A percentile compares a stretch with the other conserved stretches of the same genome.
These are phyloP conservation scores for Acanthoscelides obtectus DNA, from an alignment of 2,888 invertebrate genomes.

Conservation along the genomic window DNA sequence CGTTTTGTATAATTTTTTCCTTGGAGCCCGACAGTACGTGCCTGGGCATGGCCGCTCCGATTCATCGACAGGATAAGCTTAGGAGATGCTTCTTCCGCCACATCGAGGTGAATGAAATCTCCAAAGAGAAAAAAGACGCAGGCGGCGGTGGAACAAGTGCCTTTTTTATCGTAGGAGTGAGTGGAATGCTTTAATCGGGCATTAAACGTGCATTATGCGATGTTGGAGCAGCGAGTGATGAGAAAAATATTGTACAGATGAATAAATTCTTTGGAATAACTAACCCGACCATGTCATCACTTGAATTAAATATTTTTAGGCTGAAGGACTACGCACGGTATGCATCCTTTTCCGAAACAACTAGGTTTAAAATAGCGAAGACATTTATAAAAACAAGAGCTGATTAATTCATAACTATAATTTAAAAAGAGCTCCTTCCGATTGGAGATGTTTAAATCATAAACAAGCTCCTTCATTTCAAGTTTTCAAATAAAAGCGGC, in stretches of 20 bases:
- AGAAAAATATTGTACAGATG: neutral
- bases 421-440: no score
- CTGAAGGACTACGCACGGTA: no score
- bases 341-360: no score
- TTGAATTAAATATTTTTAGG: no score
- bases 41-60: constrained; percentile 36
- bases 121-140: neutral
- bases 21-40: constrained; percentile 33
- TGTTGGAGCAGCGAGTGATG: neutral
- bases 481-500: no score
- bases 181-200: neutral
- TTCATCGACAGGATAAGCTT: constrained; percentile 40
- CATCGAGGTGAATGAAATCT: neutral
- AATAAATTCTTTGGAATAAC: neutral
- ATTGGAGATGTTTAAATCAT: no score
- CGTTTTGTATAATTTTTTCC: constrained; percentile 22
- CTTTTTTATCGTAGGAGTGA: neutral
- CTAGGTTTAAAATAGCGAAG: no score
- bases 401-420: no score
- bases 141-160: neutral
- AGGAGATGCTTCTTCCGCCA: constrained; percentile 16
- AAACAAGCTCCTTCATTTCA: no score
- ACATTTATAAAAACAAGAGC: no score
- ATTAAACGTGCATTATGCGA: neutral
- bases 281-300: no score